These are phyloP conservation scores for Echiichthys vipera DNA, from an alignment of 2,797 vertebrate genomes.

Conservation along the genomic window DNA sequence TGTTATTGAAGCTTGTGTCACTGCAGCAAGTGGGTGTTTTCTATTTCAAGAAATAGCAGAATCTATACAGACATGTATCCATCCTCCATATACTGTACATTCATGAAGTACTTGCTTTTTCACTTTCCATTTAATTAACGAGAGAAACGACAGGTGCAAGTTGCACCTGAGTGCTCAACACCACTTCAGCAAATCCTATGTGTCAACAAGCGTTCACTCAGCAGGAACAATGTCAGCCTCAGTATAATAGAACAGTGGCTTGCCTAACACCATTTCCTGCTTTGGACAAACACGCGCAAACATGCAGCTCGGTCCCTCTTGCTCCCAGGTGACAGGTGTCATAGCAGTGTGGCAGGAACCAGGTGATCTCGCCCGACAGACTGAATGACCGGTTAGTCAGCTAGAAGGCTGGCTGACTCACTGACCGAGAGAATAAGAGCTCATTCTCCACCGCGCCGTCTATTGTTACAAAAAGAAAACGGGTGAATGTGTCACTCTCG, in stretches of 20 bases:
- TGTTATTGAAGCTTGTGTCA: background rate
- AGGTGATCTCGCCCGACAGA: slow-evolving; percentile 48
- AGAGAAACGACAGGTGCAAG: slow-evolving; percentile 29
- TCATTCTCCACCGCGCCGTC: slow-evolving; percentile 25
- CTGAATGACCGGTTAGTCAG: slow-evolving; percentile 67
- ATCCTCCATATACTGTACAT: background rate
- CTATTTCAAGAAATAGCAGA: background rate
- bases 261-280: slow-evolving; percentile 51
- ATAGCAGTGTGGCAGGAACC: slow-evolving; percentile 43
- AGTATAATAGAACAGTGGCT: slow-evolving; percentile 29
- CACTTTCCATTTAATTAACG: slow-evolving; percentile 9
- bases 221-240: slow-evolving; percentile 50
- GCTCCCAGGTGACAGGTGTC: slow-evolving; percentile 72
- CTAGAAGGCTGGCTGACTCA: slow-evolving; percentile 62
- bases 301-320: background rate
- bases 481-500: slow-evolving; percentile 46
- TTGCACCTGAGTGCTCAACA: slow-evolving; percentile 38
- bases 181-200: slow-evolving; percentile 44
- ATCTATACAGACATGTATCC: background rate
- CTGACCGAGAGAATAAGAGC: slow-evolving; percentile 42
- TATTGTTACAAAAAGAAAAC: slow-evolving; percentile 39
- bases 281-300: slow-evolving; percentile 10
- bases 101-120: slow-evolving; percentile 12
- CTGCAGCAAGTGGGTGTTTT: background rate
- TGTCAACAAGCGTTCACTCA: slow-evolving; percentile 59